A percentile compares a stretch with the other conserved stretches of the same genome.
Conservation (phyloP, 2,113 vertebrate species). For the Seriola aureovittata region DNA sequence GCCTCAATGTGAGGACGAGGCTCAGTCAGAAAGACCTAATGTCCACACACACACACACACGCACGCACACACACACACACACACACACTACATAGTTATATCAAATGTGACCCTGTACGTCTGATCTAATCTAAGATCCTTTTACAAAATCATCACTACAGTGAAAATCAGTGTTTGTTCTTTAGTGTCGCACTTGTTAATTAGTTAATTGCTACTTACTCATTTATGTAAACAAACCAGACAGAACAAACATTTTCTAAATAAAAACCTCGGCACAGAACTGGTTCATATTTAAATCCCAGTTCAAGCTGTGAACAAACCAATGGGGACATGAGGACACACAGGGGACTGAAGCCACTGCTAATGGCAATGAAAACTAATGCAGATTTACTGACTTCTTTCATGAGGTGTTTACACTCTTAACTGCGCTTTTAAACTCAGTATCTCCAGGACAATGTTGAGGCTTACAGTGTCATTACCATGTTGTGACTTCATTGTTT, state of each 20-base stretch:
- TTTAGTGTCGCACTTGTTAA: background rate
- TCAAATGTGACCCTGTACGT: background rate
- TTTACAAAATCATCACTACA: background rate
- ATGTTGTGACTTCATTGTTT: background rate
- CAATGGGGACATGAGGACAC: background rate
- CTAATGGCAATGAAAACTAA: background rate
- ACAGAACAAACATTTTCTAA: background rate
- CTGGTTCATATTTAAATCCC: background rate
- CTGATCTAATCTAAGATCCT: background rate
- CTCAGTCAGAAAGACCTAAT: conserved; percentile 15
- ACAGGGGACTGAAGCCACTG: background rate
- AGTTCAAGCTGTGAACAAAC: background rate
- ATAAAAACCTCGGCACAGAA: background rate
- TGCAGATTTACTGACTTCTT: background rate
- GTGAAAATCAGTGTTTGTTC: background rate
- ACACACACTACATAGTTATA: no score
- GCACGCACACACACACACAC: no score
- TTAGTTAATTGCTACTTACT: background rate
- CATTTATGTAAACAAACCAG: background rate
- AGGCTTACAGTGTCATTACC: no score
- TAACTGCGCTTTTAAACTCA: background rate
- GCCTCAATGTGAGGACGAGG: background rate
- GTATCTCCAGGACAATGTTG: no score
- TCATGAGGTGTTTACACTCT: background rate
- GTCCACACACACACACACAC: background rate